Evolutionary conservation across 1,140 invertebrate genomes (phyloP), one percentile per base, ranked within the genome.

Genomic region (Leptestheria dahalacensis): DNA sequence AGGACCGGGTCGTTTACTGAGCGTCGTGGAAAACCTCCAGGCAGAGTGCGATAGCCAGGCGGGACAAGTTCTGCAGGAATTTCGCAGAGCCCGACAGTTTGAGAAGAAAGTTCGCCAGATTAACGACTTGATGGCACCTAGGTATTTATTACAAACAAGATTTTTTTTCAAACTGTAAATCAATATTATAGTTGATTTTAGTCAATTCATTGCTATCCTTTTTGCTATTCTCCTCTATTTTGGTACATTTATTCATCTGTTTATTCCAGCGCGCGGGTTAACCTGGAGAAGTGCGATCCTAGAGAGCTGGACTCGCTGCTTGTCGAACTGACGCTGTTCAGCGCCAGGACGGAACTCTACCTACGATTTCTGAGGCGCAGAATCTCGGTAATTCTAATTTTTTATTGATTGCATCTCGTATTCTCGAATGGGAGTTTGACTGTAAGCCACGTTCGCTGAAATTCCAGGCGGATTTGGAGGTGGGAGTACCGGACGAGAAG

Each of bases 241-340:
- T n/a, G n/a, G n/a, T n/a, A n/a, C n/a, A 63, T 21, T 15, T 63
- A 33, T 26, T 55, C 56, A 33, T 60, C 49, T 51, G 23, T 18
- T n/a, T 51, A 41, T 21, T 48, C n/a, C 57, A n/a, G 41, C 72
- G 73, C 65, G 56, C 75, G 54, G 78, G 21, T 18, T 11, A 59
- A 26, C 46, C 20, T 21, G 59, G 61, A 60, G 47, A 62, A 60
- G 67, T 70, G 79, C 4, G 87, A 95, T 72, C 86, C 92, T 0
- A 86, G 91, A 67, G 83, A 89, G 62, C 75, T 95, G 10, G 96
- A 98, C 75, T 78, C 86, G 0, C 73, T 95, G 3, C 79, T 98
- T 48, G 84, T 82, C 18, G 95, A 99, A 75, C 79, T 97, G 51
- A 91, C 91, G 0, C 75, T 97, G 20, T 84, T 97, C 70, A 92